These are phyloP conservation scores for Trichopoda pennipes DNA, from an alignment of 2,888 invertebrate species.

Conservation along the genomic window DNA sequence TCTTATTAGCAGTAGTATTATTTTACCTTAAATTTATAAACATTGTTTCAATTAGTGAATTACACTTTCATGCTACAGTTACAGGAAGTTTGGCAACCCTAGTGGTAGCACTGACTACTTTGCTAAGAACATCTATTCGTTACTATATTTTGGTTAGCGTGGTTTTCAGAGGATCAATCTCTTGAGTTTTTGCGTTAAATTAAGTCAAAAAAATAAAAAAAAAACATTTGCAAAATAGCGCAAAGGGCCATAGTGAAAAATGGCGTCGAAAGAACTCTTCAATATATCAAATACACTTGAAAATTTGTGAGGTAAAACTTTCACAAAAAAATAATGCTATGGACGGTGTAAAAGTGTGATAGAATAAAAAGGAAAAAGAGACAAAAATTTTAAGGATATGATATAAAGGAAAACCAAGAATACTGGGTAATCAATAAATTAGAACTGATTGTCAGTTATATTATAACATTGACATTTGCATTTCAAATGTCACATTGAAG, in stretches of 20 bases:
- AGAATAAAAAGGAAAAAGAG: conserved; percentile 14
- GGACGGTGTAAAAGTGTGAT: conserved; percentile 58
- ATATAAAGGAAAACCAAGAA: conserved; percentile 41
- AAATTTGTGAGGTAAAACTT: conserved; percentile 30
- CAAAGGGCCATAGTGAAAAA: conserved; percentile 22
- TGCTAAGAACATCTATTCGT: conserved; percentile 39
- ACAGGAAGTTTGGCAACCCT: conserved; percentile 1
- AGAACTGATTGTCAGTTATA: conserved; percentile 53
- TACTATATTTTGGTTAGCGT: conserved; percentile 62
- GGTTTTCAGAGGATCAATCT: conserved; percentile 46
- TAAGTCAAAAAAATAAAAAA: conserved; percentile 14
- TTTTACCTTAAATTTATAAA: too few relatives aligned
- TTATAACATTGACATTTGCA: conserved; percentile 66
- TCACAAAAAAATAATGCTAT: conserved; percentile 26
- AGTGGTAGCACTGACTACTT: conserved; percentile 42
- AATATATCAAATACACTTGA: conserved; percentile 41
- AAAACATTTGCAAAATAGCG: conserved; percentile 29
- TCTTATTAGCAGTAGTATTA: too few relatives aligned
- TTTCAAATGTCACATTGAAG: conserved; percentile 57
- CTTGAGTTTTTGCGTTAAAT: conserved; percentile 38
- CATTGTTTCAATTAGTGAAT: too few relatives aligned
- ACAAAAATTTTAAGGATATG: conserved; percentile 34
- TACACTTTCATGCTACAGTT: background rate
- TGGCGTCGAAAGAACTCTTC: conserved; percentile 54
- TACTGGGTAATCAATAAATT: conserved; percentile 52